Evolutionary conservation across 2,888 invertebrate species (phyloP).

Genomic region (Zhuqinia jingwanae): DNA sequence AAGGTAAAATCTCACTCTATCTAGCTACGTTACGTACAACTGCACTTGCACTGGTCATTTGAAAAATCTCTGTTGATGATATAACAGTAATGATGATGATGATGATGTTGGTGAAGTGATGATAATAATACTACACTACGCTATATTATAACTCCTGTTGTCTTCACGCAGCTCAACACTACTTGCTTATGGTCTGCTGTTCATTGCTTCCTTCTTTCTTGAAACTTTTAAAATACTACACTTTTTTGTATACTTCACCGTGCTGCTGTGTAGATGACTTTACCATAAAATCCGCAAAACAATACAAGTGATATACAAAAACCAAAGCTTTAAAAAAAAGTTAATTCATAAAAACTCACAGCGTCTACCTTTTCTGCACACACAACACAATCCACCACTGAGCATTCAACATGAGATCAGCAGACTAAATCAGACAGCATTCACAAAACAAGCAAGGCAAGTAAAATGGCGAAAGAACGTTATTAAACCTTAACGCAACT

Average conservation of each 20-base stretch:
- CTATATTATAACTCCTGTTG: background rate
- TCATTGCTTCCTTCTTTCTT: conserved; percentile 16
- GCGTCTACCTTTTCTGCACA: conserved; percentile 22
- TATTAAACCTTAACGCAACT: background rate
- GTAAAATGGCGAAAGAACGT: conserved; percentile 45
- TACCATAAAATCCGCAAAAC: conserved; percentile 37
- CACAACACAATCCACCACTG: background rate
- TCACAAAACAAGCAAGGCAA: background rate
- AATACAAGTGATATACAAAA: conserved; percentile 16
- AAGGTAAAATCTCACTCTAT: too few relatives aligned
- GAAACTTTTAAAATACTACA: background rate
- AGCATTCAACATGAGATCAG: conserved; percentile 8
- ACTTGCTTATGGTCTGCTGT: background rate
- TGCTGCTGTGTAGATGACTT: conserved; percentile 49
- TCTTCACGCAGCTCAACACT: background rate
- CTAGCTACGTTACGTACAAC: too few relatives aligned
- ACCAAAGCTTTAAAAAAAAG: conserved; percentile 2
- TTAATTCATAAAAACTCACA: conserved; percentile 45
- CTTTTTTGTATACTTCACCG: conserved; percentile 5
- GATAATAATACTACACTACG: background rate
- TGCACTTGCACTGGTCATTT: conserved; percentile 1
- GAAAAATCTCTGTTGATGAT: conserved; percentile 25
- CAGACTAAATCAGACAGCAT: too few relatives aligned
- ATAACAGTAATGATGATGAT: conserved; percentile 6
- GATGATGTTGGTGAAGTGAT: background rate